Evolutionary conservation across 1,140 invertebrate genomes (phyloP).

Genomic region (Apocrypta bakeri): DNA sequence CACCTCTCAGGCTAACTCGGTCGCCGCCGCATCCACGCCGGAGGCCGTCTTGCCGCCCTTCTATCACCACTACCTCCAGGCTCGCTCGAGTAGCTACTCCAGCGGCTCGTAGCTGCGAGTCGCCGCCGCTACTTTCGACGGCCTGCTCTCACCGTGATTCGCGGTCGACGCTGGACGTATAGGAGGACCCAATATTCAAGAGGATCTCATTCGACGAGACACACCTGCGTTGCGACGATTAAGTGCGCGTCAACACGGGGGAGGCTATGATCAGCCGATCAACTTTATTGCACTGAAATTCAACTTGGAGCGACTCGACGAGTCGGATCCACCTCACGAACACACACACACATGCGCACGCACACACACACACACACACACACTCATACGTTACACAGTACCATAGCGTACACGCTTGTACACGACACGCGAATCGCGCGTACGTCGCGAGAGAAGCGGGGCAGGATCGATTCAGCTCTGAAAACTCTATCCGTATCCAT

Average conservation of each 20-base stretch:
- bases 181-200: too few species aligned
- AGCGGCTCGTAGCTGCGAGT: conserved; percentile 68
- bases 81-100: conserved; percentile 67
- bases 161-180: too few species aligned
- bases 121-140: conserved; percentile 54
- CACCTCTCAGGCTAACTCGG: conserved; percentile 66
- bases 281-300: conserved; percentile 15
- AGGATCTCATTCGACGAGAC: too few species aligned
- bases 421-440: too few species aligned
- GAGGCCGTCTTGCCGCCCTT: conserved; percentile 69
- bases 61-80: conserved; percentile 73
- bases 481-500: too few species aligned
- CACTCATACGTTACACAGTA: background rate
- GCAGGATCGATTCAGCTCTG: background rate
- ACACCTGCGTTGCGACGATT: conserved; percentile 36
- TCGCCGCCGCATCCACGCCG: conserved; percentile 57
- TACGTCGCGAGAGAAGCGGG: background rate
- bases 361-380: background rate
- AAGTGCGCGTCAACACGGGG: conserved; percentile 60
- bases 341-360: background rate
- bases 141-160: too few species aligned
- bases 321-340: too few species aligned
- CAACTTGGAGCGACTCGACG: too few species aligned
- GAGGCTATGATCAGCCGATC: conserved; percentile 59
- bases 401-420: too few species aligned